Conservation (phyloP, 2,888 invertebrate genomes). For the Agrypnus murinus region DNA sequence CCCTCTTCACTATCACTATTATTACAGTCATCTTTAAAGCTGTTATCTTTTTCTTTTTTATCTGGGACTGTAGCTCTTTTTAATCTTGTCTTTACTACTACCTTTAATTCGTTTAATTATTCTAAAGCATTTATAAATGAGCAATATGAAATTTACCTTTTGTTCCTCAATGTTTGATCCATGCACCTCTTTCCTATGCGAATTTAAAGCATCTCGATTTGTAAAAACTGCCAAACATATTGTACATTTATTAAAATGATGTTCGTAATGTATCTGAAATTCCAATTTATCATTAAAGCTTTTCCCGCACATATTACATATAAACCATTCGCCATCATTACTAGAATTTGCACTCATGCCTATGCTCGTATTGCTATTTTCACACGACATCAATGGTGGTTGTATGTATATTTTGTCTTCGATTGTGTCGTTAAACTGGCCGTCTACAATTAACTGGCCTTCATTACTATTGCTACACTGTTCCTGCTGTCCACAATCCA, state of each 20-base stretch:
- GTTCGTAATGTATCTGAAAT: slow-evolving; percentile 68
- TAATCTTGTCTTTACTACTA: slow-evolving; percentile 54
- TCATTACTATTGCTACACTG: slow-evolving; percentile 19
- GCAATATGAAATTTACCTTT: slow-evolving; percentile 45
- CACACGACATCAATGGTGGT: not conserved
- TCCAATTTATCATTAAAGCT: slow-evolving; percentile 65
- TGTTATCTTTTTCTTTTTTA: slow-evolving; percentile 48
- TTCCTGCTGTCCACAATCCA: slow-evolving; percentile 3
- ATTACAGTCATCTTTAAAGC: slow-evolving; percentile 34
- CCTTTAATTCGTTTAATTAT: too few species aligned
- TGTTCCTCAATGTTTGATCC: slow-evolving; percentile 50
- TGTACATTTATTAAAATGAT: slow-evolving; percentile 69
- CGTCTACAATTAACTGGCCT: not conserved
- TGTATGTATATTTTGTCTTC: slow-evolving; percentile 10
- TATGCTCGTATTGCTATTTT: slow-evolving; percentile 20
- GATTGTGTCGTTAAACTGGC: slow-evolving; percentile 3
- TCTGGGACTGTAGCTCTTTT: slow-evolving; percentile 54
- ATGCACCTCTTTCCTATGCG: slow-evolving; percentile 66
- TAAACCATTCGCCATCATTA: slow-evolving; percentile 57
- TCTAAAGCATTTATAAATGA: not conserved
- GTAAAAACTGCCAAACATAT: slow-evolving; percentile 71
- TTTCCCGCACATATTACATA: slow-evolving; percentile 70
- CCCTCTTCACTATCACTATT: slow-evolving; percentile 58
- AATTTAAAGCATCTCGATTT: slow-evolving; percentile 69
- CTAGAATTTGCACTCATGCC: slow-evolving; percentile 24